A percentile compares a stretch with the other conserved stretches of the same genome.
These are phyloP conservation scores for Dryas iulia DNA, from an alignment of 1,140 invertebrate species.

Conservation along the genomic window DNA sequence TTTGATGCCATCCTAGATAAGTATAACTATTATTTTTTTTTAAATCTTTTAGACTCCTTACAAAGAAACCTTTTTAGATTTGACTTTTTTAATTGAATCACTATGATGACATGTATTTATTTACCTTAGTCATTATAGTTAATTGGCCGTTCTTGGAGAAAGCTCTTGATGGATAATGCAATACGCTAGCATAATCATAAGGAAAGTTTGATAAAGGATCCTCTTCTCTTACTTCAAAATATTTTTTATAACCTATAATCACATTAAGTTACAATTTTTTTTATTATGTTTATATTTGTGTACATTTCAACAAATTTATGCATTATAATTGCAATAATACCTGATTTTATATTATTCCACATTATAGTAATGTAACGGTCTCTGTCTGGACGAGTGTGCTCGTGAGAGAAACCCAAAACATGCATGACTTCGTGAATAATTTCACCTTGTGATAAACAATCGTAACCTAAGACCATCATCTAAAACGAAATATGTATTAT, in stretches of 20 bases:
- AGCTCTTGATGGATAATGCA: conserved; percentile 89
- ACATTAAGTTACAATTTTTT: background rate
- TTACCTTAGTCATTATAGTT: conserved; percentile 85
- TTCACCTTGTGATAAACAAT: conserved; percentile 81
- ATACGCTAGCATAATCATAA: conserved; percentile 90
- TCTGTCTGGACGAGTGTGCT: conserved; percentile 90
- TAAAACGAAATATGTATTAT: conserved; percentile 35
- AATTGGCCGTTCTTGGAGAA: conserved; percentile 88
- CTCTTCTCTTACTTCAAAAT: conserved; percentile 84
- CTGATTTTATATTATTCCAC: conserved; percentile 87
- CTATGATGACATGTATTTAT: conserved; percentile 1
- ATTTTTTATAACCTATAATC: conserved; percentile 81
- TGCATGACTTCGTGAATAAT: conserved; percentile 93
- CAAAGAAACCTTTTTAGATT: no score
- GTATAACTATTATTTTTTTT: background rate
- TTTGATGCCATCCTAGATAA: conserved; percentile 31
- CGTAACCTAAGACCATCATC: conserved; percentile 71
- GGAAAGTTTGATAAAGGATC: conserved; percentile 81
- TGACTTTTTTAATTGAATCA: background rate
- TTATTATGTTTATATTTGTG: background rate
- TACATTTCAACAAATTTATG: no score
- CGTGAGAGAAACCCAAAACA: conserved; percentile 91
- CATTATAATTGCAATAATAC: conserved; percentile 51
- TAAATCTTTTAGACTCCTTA: no score
- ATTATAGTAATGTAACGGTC: conserved; percentile 87